A percentile compares a stretch with the other conserved stretches of the same genome.
These are phyloP conservation scores for Himalopsyche phryganea DNA, from an alignment of 1,140 invertebrate species.

Conservation along the genomic window DNA sequence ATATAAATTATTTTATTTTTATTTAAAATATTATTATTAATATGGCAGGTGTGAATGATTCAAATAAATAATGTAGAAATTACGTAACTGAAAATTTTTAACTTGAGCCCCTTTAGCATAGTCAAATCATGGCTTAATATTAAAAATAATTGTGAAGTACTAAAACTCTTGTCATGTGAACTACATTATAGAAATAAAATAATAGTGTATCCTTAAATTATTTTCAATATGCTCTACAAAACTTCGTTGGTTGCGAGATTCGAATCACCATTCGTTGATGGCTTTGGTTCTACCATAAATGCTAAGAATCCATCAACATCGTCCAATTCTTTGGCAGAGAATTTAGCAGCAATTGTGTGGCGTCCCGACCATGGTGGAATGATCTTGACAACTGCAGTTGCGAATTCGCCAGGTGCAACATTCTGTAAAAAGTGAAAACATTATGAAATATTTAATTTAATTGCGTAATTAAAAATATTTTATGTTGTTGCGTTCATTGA, in stretches of 20 bases:
- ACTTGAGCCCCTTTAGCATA: too few species aligned
- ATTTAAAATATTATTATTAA: too few species aligned
- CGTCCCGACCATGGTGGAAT: conserved; percentile 67
- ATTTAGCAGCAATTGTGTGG: conserved; percentile 76
- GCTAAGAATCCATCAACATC: conserved; percentile 79
- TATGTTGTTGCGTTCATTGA: not conserved
- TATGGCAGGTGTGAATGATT: too few species aligned
- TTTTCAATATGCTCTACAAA: too few species aligned
- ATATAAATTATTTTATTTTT: too few species aligned
- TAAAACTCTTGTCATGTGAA: too few species aligned
- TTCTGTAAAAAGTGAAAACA: conserved; percentile 39
- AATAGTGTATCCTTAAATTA: too few species aligned
- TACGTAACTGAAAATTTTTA: too few species aligned
- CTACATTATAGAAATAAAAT: too few species aligned
- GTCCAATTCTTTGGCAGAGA: conserved; percentile 73
- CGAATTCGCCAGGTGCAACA: conserved; percentile 61
- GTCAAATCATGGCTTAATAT: too few species aligned
- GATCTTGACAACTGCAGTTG: conserved; percentile 66
- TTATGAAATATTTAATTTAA: not conserved
- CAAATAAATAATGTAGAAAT: too few species aligned
- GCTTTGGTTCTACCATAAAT: conserved; percentile 43
- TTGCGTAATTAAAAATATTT: conserved; percentile 5
- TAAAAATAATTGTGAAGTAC: too few species aligned
- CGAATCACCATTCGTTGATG: conserved; percentile 39
- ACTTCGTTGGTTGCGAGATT: not conserved